These are phyloP conservation scores for Temnothorax rugatulus DNA, from an alignment of 2,888 invertebrate species.

Conservation along the genomic window DNA sequence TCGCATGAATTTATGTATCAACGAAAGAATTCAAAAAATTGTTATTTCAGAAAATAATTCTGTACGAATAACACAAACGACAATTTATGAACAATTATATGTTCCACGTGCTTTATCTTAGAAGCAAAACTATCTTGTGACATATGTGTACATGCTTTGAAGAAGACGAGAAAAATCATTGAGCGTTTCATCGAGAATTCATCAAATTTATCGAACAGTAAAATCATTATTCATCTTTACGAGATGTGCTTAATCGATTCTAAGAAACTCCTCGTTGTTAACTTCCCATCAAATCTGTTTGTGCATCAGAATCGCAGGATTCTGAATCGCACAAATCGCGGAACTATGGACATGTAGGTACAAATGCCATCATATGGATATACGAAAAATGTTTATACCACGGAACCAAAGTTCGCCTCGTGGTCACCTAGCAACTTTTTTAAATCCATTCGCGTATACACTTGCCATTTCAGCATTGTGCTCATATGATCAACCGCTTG, in stretches of 20 bases:
- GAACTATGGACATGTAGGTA: not conserved
- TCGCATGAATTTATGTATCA: not conserved
- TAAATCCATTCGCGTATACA: conserved; percentile 33
- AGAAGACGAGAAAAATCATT: conserved; percentile 25
- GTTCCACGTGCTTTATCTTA: not conserved
- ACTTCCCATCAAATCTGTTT: conserved; percentile 79
- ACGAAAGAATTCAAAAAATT: not conserved
- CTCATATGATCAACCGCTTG: conserved; percentile 55
- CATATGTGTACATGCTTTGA: not conserved
- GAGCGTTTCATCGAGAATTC: conserved; percentile 51
- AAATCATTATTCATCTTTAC: conserved; percentile 77
- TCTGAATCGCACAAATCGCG: not conserved
- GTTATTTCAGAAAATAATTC: not conserved
- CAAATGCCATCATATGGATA: not conserved
- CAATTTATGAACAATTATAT: not conserved
- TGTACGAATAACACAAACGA: not conserved
- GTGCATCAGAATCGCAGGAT: conserved; percentile 29
- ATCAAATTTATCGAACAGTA: conserved; percentile 74
- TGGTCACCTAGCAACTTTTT: conserved; percentile 58
- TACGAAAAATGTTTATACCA: not conserved
- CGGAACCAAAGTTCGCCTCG: conserved; percentile 74
- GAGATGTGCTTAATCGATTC: conserved; percentile 78
- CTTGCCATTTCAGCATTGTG: conserved; percentile 63
- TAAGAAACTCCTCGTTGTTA: conserved; percentile 67
- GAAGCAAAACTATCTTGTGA: not conserved